Conservation (phyloP, 2,888 invertebrate species). For the Dryadula phaetusa region DNA sequence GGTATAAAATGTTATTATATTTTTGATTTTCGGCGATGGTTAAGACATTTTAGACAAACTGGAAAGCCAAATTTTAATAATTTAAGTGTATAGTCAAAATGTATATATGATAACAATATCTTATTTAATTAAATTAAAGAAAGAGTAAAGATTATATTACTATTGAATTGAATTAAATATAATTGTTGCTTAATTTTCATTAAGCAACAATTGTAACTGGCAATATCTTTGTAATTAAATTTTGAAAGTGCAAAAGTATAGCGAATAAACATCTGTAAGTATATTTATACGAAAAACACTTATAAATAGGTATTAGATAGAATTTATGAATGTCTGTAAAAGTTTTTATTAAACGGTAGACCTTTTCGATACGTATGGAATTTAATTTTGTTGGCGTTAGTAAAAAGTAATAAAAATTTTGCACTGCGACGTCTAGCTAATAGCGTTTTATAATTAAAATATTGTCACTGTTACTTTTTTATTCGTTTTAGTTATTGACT, state of each 20-base stretch:
- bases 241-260: background rate
- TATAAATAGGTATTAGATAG: background rate
- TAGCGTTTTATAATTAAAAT: conserved; percentile 20
- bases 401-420: conserved; percentile 25
- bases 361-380: conserved; percentile 16
- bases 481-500: conserved; percentile 1
- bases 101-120: no score
- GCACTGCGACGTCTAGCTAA: conserved; percentile 19
- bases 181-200: background rate
- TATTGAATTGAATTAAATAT: background rate
- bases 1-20: conserved; percentile 4
- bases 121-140: no score
- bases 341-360: conserved; percentile 24
- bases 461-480: conserved; percentile 13
- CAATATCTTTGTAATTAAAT: no score
- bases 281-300: background rate
- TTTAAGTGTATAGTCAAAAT: no score
- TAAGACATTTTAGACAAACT: background rate
- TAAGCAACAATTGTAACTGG: no score
- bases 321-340: conserved; percentile 18
- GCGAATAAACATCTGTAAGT: background rate
- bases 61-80: no score
- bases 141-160: background rate
- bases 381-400: conserved; percentile 20
- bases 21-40: no score